Evolutionary conservation across 1,140 invertebrate species (phyloP).

Genomic region (Panagrolaimus sp.): DNA sequence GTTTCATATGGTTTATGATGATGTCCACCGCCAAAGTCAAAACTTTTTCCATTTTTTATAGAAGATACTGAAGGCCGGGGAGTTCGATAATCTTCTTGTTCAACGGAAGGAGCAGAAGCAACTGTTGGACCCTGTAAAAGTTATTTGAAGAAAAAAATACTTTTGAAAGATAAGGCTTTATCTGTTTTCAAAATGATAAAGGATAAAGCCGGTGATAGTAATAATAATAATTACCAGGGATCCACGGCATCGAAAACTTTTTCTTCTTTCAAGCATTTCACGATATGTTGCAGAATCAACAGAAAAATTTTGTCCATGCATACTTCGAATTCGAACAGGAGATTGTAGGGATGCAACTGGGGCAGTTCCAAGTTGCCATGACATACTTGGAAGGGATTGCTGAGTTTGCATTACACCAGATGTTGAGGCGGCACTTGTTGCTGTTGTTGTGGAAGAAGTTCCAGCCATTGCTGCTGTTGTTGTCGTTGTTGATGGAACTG

Average conservation of each 20-base stretch:
- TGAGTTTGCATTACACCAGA: not conserved
- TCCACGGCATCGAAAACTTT: slow-evolving; percentile 34
- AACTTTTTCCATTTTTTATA: slow-evolving; percentile 55
- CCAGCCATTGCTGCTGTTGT: not conserved
- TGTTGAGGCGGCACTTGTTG: not conserved
- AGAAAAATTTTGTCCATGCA: slow-evolving; percentile 30
- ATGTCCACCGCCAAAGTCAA: slow-evolving; percentile 46
- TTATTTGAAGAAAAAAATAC: slow-evolving; percentile 18
- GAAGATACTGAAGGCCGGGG: slow-evolving; percentile 47
- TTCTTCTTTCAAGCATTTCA: slow-evolving; percentile 41
- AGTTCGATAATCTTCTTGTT: slow-evolving; percentile 58
- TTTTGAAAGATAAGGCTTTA: not conserved
- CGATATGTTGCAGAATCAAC: slow-evolving; percentile 41
- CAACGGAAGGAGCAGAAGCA: slow-evolving; percentile 54
- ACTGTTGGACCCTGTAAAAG: slow-evolving; percentile 55
- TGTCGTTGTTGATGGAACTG: not conserved
- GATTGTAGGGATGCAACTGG: not conserved
- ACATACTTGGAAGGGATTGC: not conserved
- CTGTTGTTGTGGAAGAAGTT: not conserved
- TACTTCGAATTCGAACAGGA: not conserved
- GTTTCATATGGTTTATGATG: slow-evolving; percentile 37
- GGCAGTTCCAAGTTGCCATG: not conserved
- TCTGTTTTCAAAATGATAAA: no score
- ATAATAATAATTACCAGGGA: no score
- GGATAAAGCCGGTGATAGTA: no score